Base-by-base conservation (phyloP, 2,113 vertebrate species). In the Alces alces region DNA sequence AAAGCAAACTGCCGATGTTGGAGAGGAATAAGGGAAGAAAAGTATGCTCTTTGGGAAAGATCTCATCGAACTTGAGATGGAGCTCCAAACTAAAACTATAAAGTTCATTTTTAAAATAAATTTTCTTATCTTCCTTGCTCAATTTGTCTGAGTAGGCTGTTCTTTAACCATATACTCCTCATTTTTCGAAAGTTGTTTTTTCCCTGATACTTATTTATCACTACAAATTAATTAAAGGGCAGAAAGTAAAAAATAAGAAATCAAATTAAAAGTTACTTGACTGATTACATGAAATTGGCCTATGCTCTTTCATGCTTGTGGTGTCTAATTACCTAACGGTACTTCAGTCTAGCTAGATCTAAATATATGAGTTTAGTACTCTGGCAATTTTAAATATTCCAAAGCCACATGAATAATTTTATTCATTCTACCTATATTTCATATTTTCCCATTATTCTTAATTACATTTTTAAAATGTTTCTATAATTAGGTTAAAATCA, bases 251-350 rank as follows among this genome's bases (percentile, higher is more conserved):
- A 76, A 95, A 93, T n/a, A 15, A 83, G 45, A 92, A 96, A 93
- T 97, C 79, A 96, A 89, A 93, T 95, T 83, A 95, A 47, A 91
- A 95, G 60, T 91, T 55, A 86, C 79, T 60, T 97, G 70, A 91
- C 66, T 76, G 43, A 95, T 92, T 57, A 57, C 39, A 93, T 76
- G 52, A 85, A 93, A 94, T 33, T 28, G 50, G 55, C 25, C 70
- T 61, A 15, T 79, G 84, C 43, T 70, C 93, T 66, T 85, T 25
- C 88, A 95, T 57, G 45, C 19, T 88, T 91, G 23, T 93, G 54
- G 39, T 94, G 16, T 91, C 27, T 94, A 76, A 96, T 96, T 92
- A 94, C 33, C 23, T 82, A 89, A 93, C 66, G 23, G 30, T 52
- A 85, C 60, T 88, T 93, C 93, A 92, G 12, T 88, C 58, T 55